A percentile compares a stretch with the other conserved stretches of the same genome.
phyloP scores from a whole-genome alignment of 1,140 invertebrate genomes.

The Centruroides sculpturatus region DNA sequence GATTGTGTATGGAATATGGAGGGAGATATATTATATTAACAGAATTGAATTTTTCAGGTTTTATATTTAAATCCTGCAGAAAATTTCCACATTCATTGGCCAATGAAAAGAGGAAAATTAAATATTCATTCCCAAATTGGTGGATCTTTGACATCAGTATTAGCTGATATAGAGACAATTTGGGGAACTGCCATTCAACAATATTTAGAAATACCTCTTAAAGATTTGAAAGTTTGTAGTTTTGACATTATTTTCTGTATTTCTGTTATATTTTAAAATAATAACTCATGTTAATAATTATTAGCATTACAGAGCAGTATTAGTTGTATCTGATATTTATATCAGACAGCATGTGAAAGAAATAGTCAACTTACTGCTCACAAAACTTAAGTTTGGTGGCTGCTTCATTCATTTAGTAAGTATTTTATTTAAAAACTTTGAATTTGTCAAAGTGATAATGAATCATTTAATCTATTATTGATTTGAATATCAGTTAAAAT shows the following conservation, averaged over 20 bases:
- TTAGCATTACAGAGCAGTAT: slow-evolving; percentile 54
- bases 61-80: slow-evolving; percentile 53
- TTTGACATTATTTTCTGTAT: background rate
- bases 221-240: slow-evolving; percentile 46
- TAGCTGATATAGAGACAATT: slow-evolving; percentile 72
- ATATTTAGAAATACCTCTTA: slow-evolving; percentile 55
- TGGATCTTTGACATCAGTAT: slow-evolving; percentile 63
- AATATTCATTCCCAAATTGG: slow-evolving; percentile 69
- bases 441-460: no score
- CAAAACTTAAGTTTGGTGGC: slow-evolving; percentile 71
- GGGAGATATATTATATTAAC: slow-evolving; percentile 35
- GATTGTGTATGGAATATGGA: slow-evolving; percentile 50
- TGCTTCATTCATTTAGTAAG: slow-evolving; percentile 73
- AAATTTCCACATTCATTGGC: slow-evolving; percentile 76
- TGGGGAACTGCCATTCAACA: slow-evolving; percentile 66
- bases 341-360: slow-evolving; percentile 72
- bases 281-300: background rate
- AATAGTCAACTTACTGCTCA: slow-evolving; percentile 62
- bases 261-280: background rate
- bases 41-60: slow-evolving; percentile 30
- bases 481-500: no score
- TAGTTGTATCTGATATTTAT: slow-evolving; percentile 84
- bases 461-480: no score
- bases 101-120: slow-evolving; percentile 57
- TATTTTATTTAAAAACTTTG: slow-evolving; percentile 5